These are phyloP conservation scores for Lacanobia wlatinum DNA, from an alignment of 2,888 invertebrate genomes.

Conservation along the genomic window DNA sequence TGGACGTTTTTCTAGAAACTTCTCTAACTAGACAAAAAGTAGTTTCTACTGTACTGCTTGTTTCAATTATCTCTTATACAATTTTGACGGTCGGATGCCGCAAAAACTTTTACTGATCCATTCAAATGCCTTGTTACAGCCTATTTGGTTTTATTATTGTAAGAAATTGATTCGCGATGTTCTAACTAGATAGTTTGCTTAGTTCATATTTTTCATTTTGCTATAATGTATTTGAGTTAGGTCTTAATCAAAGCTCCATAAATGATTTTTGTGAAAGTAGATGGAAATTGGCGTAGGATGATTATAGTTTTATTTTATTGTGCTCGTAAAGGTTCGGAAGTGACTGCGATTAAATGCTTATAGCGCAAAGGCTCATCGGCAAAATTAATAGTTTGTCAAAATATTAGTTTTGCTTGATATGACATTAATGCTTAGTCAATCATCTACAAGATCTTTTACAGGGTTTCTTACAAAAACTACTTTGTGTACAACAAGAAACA, in stretches of 20 bases:
- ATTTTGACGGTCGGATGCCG: slow-evolving; percentile 10
- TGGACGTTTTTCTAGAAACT: slow-evolving; percentile 1
- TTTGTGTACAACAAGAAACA: neutral
- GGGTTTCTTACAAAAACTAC: neutral
- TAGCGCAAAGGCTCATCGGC: too few relatives aligned
- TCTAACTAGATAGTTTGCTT: neutral
- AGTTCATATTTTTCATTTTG: neutral
- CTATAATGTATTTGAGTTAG: neutral
- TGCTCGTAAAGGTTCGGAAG: neutral
- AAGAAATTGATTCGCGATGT: slow-evolving; percentile 29
- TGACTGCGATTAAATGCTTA: neutral
- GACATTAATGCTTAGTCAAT: neutral
- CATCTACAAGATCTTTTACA: neutral
- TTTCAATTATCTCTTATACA: slow-evolving; percentile 34
- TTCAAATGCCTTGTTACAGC: slow-evolving; percentile 21
- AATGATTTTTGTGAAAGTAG: neutral
- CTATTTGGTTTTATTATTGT: slow-evolving; percentile 31
- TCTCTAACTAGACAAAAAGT: neutral
- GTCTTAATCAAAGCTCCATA: neutral
- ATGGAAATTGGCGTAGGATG: neutral
- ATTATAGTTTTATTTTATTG: neutral
- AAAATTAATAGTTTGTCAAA: neutral
- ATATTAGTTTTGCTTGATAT: neutral
- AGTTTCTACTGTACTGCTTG: neutral
- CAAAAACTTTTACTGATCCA: slow-evolving; percentile 21